Evolutionary conservation across 2,888 invertebrate genomes (phyloP), one percentile per base, ranked within the genome.

Genomic region (Cephus spinipes): DNA sequence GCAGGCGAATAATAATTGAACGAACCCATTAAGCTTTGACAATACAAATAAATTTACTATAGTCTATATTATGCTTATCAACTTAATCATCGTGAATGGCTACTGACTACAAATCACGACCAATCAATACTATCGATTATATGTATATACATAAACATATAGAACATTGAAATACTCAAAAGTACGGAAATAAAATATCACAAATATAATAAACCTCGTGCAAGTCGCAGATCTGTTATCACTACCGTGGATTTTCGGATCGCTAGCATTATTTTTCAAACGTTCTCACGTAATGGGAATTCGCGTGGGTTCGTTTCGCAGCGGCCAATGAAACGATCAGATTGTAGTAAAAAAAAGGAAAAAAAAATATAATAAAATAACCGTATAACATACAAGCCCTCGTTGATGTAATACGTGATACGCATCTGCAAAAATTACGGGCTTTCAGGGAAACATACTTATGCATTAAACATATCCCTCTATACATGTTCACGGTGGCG

Each of bases 221-320:
- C 15, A 40, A 40, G 15, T 40, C 40, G 15, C 40, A 40, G 15
- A 15, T 15, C 15, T 40, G 15, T 15, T 40, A 40, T 40, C 15
- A 6, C 15, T 40, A 15, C 40, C 15, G 15, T 15, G 15, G 0
- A 15, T 40, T 15, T 40, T 15, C 15, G 15, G 40, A 40, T 15
- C 6, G 40, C 23, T 68, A 71, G 11, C 15, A 55, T 68, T 33
- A 74, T 79, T 79, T 77, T 40, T 23, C 35, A 71, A 80, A 81
- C 75, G 74, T 75, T 75, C 76, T 76, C 79, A 81, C 79, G 81
- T 79, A 78, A 79, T 79, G 69, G 74, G 77, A 75, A 79, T 81
- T 76, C 79, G 31, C 74, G 76, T 30, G 73, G 73, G 12, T 40
- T 55, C 55, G 15, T 55, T 55, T 55, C 23, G 55, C 55, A 40